Evolutionary conservation across 2,113 vertebrate genomes (phyloP).

Genomic region (Porphyrio hochstetteri): DNA sequence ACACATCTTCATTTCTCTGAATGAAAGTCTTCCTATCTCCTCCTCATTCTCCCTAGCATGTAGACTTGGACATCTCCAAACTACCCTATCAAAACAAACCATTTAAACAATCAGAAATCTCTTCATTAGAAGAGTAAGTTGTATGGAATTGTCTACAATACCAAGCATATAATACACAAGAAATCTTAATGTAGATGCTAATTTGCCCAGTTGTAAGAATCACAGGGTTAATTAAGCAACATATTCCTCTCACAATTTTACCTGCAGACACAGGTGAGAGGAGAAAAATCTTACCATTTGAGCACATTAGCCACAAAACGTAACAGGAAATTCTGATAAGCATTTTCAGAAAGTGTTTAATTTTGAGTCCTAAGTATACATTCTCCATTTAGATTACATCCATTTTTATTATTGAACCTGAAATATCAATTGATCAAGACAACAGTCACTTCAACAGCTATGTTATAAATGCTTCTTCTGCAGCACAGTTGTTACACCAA

Average conservation of each 20-base stretch:
- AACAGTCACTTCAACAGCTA: neutral
- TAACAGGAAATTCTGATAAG: constrained; percentile 22
- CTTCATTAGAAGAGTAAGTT: neutral
- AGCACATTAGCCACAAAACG: constrained; percentile 54
- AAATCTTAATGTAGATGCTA: constrained; percentile 70
- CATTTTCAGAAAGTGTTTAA: neutral
- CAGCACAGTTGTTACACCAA: constrained; percentile 28
- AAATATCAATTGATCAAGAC: constrained; percentile 5
- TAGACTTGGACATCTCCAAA: neutral
- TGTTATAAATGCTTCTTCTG: constrained; percentile 31
- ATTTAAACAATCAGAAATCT: neutral
- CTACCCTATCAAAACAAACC: neutral
- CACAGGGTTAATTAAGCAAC: constrained; percentile 71
- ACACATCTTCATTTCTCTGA: neutral
- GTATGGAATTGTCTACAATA: neutral
- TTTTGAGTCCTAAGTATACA: neutral
- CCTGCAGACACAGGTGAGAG: constrained; percentile 49
- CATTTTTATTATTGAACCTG: constrained; percentile 25
- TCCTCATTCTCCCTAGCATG: neutral
- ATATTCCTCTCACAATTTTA: constrained; percentile 53
- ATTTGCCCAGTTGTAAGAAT: constrained; percentile 67
- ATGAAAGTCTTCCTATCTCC: neutral
- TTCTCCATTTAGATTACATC: constrained; percentile 3
- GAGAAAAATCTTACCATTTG: constrained; percentile 27
- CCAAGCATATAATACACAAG: neutral